Conservation (phyloP, 2,797 vertebrate genomes). For the Sebastes hopkinsi region DNA sequence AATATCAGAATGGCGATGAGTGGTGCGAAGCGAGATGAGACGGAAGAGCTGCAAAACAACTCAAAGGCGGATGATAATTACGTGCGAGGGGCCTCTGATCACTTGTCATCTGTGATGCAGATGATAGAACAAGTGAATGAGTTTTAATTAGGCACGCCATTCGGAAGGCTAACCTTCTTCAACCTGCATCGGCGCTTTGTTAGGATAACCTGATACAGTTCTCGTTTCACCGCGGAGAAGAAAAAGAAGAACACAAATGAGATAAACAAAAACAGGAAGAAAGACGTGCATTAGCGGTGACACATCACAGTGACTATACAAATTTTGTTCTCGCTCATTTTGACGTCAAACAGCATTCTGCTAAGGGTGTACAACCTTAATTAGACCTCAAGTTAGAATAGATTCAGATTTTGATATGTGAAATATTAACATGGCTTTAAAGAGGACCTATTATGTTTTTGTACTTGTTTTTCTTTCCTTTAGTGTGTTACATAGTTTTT, state of each 20-base stretch:
- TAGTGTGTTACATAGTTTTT: too few species aligned
- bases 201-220: conserved; percentile 54
- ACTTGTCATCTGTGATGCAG: conserved; percentile 79
- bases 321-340: neutral
- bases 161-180: conserved; percentile 57
- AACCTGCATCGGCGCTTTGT: conserved; percentile 61
- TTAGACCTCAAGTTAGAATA: neutral
- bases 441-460: too few species aligned
- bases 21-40: conserved; percentile 42
- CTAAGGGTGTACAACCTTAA: neutral
- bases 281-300: conserved; percentile 43
- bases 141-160: conserved; percentile 78
- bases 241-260: conserved; percentile 44
- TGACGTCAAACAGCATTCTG: neutral
- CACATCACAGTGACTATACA: neutral
- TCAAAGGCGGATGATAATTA: conserved; percentile 76
- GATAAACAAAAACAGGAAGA: conserved; percentile 34
- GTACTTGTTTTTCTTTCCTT: too few species aligned
- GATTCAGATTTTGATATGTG: neutral
- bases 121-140: conserved; percentile 71
- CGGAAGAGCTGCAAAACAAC: conserved; percentile 61
- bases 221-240: conserved; percentile 41
- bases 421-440: neutral
- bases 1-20: conserved; percentile 28
- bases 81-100: conserved; percentile 71